Base-by-base conservation (phyloP, 2,797 vertebrate genomes). In the Amblyopsis hoosieri region DNA sequence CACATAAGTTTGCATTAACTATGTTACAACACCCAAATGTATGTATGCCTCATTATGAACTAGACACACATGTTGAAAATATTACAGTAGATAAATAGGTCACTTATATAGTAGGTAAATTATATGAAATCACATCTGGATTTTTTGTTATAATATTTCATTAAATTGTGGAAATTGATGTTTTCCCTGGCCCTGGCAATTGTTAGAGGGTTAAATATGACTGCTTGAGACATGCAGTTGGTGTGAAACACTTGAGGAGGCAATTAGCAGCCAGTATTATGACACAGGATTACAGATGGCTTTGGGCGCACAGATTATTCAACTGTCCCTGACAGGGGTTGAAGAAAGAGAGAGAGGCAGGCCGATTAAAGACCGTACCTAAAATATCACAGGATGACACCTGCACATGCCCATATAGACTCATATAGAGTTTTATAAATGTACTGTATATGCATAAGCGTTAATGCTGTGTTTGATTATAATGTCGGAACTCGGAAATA, bases 141-240 rank as follows among this genome's bases (percentile, higher is more conserved):
- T 6, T 9, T 37, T 37, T 37, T 9, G 33, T 37, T 37, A 37
- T 37, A 37, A 37, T 37, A 37, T 56, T 37, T 54, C 12, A 54
- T 42, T 3, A 10, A 48, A 48, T 48, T 48, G 11, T 48, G 47
- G 47, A 48, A 48, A 48, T 48, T 4, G 1, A n/a, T 12, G n/a
- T 48, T 48, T 48, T 48, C n/a, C 47, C 47, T n/a, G n/a, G 47
- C n/a, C 5, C n/a, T 53, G 23, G 19, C 4, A 12, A 19, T 13
- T 15, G 10, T 17, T 10, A 1, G 29, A 9, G 15, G 45, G 65
- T 49, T 49, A 37, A 54, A 47, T 42, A 42, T 17, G 1, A n/a
- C 76, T 90, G 48, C 90, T 94, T 52, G 92, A 69, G 83, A 75
- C 92, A 92, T 71, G 90, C 90, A 42, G 90, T 89, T 79, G 93